Conservation (phyloP, 2,888 invertebrate genomes). For the Cephonodes hylas region DNA sequence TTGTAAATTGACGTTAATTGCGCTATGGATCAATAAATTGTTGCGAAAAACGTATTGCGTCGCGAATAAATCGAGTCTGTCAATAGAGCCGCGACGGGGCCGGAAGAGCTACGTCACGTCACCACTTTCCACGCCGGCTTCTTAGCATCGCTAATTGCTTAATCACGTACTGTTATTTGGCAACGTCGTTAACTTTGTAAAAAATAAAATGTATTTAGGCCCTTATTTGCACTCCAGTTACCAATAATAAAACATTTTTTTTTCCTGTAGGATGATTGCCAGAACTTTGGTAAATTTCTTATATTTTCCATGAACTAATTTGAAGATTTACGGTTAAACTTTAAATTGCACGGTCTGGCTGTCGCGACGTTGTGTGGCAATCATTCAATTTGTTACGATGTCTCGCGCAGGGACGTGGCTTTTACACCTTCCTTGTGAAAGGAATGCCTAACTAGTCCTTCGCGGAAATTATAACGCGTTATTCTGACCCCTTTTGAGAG, state of each 20-base stretch:
- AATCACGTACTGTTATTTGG: slow-evolving; percentile 35
- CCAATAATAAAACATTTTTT: background rate
- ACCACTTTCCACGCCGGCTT: slow-evolving; percentile 25
- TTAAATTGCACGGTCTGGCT: background rate
- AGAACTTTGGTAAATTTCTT: background rate
- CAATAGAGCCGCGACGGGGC: slow-evolving; percentile 36
- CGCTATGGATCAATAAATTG: background rate
- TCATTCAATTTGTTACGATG: background rate
- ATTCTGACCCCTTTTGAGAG: background rate
- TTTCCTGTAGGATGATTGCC: background rate
- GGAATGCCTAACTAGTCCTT: background rate
- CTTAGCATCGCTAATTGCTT: slow-evolving; percentile 43
- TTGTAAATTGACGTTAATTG: background rate
- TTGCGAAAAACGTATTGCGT: slow-evolving; percentile 36
- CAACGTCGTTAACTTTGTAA: slow-evolving; percentile 21
- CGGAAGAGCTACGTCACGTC: slow-evolving; percentile 31
- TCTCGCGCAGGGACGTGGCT: background rate
- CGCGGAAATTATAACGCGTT: background rate
- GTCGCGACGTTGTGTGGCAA: background rate
- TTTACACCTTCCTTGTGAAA: background rate
- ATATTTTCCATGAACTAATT: background rate
- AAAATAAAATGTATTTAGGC: background rate
- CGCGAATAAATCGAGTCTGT: slow-evolving; percentile 35
- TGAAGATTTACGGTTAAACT: background rate
- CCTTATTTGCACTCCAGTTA: background rate